Base-by-base conservation (phyloP, 2,113 vertebrate genomes). In the Pelecanoides urinatrix region DNA sequence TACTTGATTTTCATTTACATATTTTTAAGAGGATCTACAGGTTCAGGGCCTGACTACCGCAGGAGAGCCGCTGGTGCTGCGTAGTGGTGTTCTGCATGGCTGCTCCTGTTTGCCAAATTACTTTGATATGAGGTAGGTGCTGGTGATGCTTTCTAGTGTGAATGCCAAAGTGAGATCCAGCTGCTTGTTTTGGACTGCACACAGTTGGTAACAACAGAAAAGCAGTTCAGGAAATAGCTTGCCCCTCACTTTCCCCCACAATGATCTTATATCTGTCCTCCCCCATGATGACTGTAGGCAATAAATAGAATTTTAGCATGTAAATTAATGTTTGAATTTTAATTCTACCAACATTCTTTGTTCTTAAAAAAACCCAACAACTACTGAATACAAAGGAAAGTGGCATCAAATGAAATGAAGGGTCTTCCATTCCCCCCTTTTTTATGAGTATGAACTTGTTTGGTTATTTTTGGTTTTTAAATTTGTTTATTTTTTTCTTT, bases 241-340 rank as follows among this genome's bases (percentile, higher is more conserved):
- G 56, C 49, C 47, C 25, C 16, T 90, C n/a, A 17, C 40, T 80
- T 80, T 44, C 25, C 16, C 58, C 6, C 29, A 13, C 44, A 70
- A 13, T 34, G 42, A 82, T 84, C 45, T 1, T 2, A 2, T 71
- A 53, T n/a, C 18, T 84, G 4, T 76, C 53, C 40, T 86, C 82
- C 49, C 44, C 59, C 63, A 62, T 2, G 6, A 80, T 86, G 65
- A 58, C 61, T 84, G 12, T 77, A 49, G 85, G 74, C 74, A 90
- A 49, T 79, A 90, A 81, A 71, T 67, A 85, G 65, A 87, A 52
- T 90, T 95, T 78, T 90, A 87, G 47, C 26, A 45, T 15, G 6
- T 71, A 80, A 79, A 86, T 86, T 49, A 66, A 30, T 71, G 56
- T 67, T 82, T 59, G 56, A 55, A 36, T 72, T 75, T 74, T 42